Conservation (phyloP, 2,797 vertebrate genomes). For the Poeciliopsis gracilis region DNA sequence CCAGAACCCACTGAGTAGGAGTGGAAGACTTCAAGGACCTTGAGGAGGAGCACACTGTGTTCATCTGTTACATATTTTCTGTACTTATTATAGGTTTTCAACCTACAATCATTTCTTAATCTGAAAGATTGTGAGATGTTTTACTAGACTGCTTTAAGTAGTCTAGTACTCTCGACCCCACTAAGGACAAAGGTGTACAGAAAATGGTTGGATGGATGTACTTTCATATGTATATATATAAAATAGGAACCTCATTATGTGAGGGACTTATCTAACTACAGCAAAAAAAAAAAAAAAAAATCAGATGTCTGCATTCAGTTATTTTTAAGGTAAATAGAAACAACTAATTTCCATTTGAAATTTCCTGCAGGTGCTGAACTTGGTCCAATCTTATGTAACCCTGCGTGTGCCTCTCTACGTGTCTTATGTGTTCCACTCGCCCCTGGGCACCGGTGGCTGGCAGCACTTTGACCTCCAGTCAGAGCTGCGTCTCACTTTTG, state of each 20-base stretch:
- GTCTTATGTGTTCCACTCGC: slow-evolving; percentile 95
- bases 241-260: background rate
- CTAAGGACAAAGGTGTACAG: too few species aligned
- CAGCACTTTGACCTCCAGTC: slow-evolving; percentile 96
- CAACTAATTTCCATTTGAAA: slow-evolving; percentile 2
- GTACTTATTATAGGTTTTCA: slow-evolving; percentile 37
- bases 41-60: slow-evolving; percentile 51
- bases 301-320: background rate
- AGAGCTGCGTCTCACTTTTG: slow-evolving; percentile 93
- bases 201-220: too few species aligned
- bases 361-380: slow-evolving; percentile 87
- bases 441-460: slow-evolving; percentile 89
- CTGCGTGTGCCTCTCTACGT: slow-evolving; percentile 92
- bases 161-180: too few species aligned
- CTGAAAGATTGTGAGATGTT: slow-evolving; percentile 2
- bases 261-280: background rate
- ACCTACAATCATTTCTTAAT: slow-evolving; percentile 34
- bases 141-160: background rate
- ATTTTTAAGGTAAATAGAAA: background rate
- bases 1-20: slow-evolving; percentile 55
- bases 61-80: slow-evolving; percentile 51
- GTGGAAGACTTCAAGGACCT: slow-evolving; percentile 44
- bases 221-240: too few species aligned
- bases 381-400: slow-evolving; percentile 95
- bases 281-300: background rate